phyloP scores from a whole-genome alignment of 2,888 invertebrate genomes.

The Rhogogaster chlorosoma region DNA sequence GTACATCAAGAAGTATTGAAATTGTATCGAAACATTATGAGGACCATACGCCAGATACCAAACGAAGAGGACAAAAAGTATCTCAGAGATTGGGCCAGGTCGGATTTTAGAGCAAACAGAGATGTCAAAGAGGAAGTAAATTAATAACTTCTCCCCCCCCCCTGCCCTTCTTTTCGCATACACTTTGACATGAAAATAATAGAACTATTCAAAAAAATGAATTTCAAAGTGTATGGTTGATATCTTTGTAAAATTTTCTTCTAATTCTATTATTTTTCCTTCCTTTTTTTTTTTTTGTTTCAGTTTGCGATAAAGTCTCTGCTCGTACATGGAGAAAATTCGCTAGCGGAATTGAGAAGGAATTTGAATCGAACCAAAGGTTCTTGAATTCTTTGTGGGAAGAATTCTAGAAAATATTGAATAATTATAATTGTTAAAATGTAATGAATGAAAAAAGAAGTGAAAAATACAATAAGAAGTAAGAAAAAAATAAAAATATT shows the following conservation, averaged over 20 bases:
- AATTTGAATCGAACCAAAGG: conserved; percentile 82
- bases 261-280: not conserved
- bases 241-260: not conserved
- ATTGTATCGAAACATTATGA: conserved; percentile 87
- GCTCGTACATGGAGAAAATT: conserved; percentile 85
- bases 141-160: conserved; percentile 19
- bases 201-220: no score
- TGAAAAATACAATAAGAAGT: no score
- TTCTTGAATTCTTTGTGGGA: conserved; percentile 52
- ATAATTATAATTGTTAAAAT: conserved; percentile 23
- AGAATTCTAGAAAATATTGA: conserved; percentile 44
- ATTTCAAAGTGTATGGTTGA: not conserved
- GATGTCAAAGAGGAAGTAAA: conserved; percentile 85
- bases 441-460: conserved; percentile 50
- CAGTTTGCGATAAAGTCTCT: conserved; percentile 84
- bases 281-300: conserved; percentile 45
- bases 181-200: not conserved
- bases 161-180: not conserved
- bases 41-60: conserved; percentile 84
- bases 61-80: conserved; percentile 83
- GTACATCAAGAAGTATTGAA: conserved; percentile 88
- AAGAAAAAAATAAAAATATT: conserved; percentile 33
- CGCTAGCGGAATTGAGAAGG: conserved; percentile 84
- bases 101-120: conserved; percentile 87
- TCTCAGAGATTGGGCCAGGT: conserved; percentile 86